Evolutionary conservation across 2,113 vertebrate genomes (phyloP).

Genomic region (Chaetorhynchus papuensis): DNA sequence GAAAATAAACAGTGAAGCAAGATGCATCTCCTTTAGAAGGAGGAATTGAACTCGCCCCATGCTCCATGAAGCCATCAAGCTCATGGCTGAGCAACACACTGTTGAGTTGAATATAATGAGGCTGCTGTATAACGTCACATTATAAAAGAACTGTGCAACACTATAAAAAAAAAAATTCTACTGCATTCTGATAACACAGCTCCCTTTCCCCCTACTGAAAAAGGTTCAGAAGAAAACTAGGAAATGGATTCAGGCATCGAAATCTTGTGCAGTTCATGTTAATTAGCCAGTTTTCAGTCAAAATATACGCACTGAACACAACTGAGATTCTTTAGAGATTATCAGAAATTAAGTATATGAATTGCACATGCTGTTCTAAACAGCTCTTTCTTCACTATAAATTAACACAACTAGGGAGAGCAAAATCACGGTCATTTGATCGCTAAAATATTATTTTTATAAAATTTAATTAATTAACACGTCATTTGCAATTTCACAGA

Average conservation of each 20-base stretch:
- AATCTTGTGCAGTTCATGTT: neutral
- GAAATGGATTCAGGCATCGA: neutral
- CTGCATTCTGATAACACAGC: neutral
- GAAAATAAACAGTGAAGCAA: constrained; percentile 35
- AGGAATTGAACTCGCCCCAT: constrained; percentile 10
- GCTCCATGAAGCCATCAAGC: constrained; percentile 18
- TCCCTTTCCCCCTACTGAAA: neutral
- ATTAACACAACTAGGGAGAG: neutral
- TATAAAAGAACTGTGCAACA: constrained; percentile 9
- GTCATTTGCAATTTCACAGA: neutral
- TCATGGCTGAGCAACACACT: constrained; percentile 4
- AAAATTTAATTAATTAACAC: neutral
- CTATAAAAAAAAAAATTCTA: neutral
- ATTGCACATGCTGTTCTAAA: neutral
- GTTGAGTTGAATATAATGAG: constrained; percentile 31
- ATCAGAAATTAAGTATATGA: neutral
- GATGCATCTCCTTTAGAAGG: constrained; percentile 1
- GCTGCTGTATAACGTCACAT: constrained; percentile 8
- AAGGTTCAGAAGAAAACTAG: neutral
- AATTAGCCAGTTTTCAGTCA: neutral
- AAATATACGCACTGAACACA: neutral
- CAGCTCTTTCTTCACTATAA: neutral
- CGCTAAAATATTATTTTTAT: neutral
- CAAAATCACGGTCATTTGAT: neutral
- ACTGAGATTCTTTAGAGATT: neutral